Percentiles rank a stretch among this genome's conserved stretches.
Evolutionary conservation across 2,888 invertebrate genomes (phyloP).

Genomic region (Criorhina ranunculi): DNA sequence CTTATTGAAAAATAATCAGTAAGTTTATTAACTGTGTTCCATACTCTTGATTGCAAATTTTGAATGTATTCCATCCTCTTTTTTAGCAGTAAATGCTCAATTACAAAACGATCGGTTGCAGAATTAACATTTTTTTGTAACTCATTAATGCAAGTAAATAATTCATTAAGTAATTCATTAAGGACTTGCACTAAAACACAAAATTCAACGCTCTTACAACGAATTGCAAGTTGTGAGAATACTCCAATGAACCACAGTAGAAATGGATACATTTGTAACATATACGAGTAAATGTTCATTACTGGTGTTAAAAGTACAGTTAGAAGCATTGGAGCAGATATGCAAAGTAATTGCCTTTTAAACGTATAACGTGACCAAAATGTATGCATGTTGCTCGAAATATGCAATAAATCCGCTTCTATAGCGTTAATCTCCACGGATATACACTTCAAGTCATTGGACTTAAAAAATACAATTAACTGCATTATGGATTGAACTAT

Average conservation of each 20-base stretch:
- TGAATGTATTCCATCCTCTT: conserved; percentile 41
- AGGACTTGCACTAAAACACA: conserved; percentile 63
- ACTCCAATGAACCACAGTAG: conserved; percentile 23
- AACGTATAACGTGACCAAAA: conserved; percentile 19
- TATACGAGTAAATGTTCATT: not conserved
- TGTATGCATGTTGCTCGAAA: conserved; percentile 34
- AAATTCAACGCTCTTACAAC: conserved; percentile 62
- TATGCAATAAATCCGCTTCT: conserved; percentile 27
- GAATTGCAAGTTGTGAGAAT: conserved; percentile 41
- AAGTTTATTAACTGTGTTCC: conserved; percentile 51
- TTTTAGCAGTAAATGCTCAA: conserved; percentile 30
- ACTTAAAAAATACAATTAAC: conserved; percentile 47
- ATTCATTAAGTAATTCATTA: conserved; percentile 49
- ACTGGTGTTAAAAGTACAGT: conserved; percentile 36
- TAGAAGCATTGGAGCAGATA: conserved; percentile 47
- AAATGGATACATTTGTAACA: conserved; percentile 12
- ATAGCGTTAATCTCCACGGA: conserved; percentile 37
- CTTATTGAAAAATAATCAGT: conserved; percentile 55
- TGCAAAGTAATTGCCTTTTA: conserved; percentile 34
- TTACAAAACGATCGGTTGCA: not conserved
- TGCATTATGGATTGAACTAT: conserved; percentile 54
- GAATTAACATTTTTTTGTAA: conserved; percentile 26
- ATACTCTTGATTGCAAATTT: conserved; percentile 54
- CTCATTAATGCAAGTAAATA: conserved; percentile 33
- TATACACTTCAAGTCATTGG: conserved; percentile 30